Evolutionary conservation across 1,140 invertebrate species (phyloP).

Genomic region (Platorchestia sp.): DNA sequence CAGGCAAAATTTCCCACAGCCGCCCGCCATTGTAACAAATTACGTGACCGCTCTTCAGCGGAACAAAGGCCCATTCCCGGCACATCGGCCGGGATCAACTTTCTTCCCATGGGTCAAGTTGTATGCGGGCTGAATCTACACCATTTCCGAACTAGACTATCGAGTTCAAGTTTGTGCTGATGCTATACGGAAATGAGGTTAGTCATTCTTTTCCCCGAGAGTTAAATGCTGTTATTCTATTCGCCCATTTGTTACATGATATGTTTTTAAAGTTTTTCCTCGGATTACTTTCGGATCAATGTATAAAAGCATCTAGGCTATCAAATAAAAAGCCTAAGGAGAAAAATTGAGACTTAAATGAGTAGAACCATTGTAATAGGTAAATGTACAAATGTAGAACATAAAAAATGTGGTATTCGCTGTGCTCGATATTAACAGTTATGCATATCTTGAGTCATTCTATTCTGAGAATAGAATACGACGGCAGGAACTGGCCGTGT

Average conservation of each 20-base stretch:
- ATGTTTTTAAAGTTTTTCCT: not conserved
- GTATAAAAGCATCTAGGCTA: not conserved
- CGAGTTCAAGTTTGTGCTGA: not conserved
- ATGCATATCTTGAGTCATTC: not conserved
- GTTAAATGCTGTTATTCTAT: not conserved
- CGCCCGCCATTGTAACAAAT: not conserved
- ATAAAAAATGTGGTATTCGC: not conserved
- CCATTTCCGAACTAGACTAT: not conserved
- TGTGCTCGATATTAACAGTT: not conserved
- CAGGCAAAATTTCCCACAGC: constrained; percentile 6
- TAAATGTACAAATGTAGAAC: not conserved
- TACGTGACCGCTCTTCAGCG: not conserved
- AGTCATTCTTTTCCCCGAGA: not conserved
- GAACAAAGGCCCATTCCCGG: constrained; percentile 4
- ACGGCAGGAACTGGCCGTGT: too few species aligned
- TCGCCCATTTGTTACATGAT: not conserved
- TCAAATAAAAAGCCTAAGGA: not conserved
- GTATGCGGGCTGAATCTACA: not conserved
- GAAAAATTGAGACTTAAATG: not conserved
- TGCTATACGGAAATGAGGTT: not conserved
- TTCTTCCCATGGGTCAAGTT: constrained; percentile 6
- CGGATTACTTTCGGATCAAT: not conserved
- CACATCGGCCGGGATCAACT: not conserved
- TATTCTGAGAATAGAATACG: not conserved
- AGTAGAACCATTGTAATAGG: not conserved